These are phyloP conservation scores for Odocoileus hemionus DNA, from an alignment of 2,113 vertebrate genomes.

Conservation along the genomic window DNA sequence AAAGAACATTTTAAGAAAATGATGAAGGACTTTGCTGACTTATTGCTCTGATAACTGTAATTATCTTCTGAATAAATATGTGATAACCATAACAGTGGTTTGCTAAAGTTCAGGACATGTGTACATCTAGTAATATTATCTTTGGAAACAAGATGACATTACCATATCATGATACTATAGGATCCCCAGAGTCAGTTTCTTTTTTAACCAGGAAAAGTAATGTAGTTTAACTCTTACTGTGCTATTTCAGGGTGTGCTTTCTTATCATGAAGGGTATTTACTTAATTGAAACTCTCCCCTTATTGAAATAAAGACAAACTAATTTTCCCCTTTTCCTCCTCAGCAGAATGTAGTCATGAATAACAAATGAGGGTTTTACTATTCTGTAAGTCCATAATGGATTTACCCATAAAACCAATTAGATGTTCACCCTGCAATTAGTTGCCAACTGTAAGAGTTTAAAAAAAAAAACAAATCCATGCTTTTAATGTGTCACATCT, in stretches of 20 bases:
- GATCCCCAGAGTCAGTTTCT: background rate
- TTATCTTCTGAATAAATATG: conserved; percentile 21
- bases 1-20: background rate
- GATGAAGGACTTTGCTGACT: background rate
- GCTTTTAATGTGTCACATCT: conserved; percentile 53
- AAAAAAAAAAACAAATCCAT: conserved; percentile 12
- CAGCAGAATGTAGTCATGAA: conserved; percentile 3
- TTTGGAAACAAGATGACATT: conserved; percentile 38
- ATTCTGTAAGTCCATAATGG: background rate
- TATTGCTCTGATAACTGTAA: conserved; percentile 10
- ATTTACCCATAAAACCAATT: conserved; percentile 46
- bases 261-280: background rate
- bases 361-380: conserved; percentile 13
- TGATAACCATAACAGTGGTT: conserved; percentile 43
- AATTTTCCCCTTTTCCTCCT: background rate
- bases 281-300: background rate
- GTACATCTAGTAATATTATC: conserved; percentile 55
- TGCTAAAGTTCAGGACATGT: conserved; percentile 59
- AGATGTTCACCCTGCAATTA: conserved; percentile 39
- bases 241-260: background rate
- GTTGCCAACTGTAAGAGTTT: conserved; percentile 36
- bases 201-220: background rate
- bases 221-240: background rate
- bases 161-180: conserved; percentile 3
- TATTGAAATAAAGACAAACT: background rate